A percentile compares a stretch with the other conserved stretches of the same genome.
These are phyloP conservation scores for Zoanthus sansibaricus DNA, from an alignment of 92 coral and sea anemone species.

Conservation along the genomic window DNA sequence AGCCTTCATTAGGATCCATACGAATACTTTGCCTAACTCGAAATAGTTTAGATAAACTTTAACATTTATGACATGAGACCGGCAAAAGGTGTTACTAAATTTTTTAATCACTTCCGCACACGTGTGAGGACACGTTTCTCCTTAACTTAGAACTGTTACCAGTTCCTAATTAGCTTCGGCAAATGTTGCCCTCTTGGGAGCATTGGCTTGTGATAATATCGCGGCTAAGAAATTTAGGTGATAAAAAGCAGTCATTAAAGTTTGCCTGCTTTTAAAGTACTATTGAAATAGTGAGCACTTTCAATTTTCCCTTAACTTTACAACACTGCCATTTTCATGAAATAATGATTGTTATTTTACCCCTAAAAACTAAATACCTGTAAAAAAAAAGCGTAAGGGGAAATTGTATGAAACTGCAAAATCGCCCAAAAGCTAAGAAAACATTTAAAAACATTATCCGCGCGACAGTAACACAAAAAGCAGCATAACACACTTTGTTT, in stretches of 20 bases:
- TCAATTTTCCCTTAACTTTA: not conserved
- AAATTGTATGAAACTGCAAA: not conserved
- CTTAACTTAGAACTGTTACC: not conserved
- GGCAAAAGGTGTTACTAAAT: not conserved
- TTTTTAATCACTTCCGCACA: not conserved
- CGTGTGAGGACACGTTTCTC: not conserved
- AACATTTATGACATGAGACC: not conserved
- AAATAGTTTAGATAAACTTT: not conserved
- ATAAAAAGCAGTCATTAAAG: constrained; percentile 9
- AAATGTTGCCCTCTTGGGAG: constrained; percentile 22
- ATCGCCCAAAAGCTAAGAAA: not conserved
- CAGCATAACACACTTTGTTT: not conserved
- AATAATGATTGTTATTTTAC: not conserved
- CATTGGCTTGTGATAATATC: constrained; percentile 26
- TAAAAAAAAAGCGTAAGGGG: not conserved
- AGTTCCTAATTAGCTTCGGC: constrained; percentile 7
- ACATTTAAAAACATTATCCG: not conserved
- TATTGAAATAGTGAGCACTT: not conserved
- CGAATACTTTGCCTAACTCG: constrained; percentile 13
- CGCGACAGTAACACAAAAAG: constrained; percentile 13
- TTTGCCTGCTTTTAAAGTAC: constrained; percentile 17
- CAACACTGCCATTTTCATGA: not conserved
- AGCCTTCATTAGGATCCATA: constrained; percentile 2
- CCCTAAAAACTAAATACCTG: not conserved
- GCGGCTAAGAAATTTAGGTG: constrained; percentile 5